Percentiles rank a stretch among this genome's conserved stretches.
These are phyloP conservation scores for Mythimna vitellina DNA, from an alignment of 2,888 invertebrate species.

Conservation along the genomic window DNA sequence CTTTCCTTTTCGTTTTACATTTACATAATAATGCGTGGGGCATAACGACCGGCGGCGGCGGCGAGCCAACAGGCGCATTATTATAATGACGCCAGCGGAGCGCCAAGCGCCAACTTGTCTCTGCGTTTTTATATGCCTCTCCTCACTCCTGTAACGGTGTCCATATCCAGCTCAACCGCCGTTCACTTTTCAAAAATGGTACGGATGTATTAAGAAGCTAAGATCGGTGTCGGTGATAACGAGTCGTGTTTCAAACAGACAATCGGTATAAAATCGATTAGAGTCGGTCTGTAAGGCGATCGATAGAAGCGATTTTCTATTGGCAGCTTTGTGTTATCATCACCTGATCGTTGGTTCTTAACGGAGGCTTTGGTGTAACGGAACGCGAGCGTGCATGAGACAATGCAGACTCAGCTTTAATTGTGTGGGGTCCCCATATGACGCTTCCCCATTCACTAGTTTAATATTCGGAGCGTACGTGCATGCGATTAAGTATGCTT, in stretches of 20 bases:
- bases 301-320: constrained; percentile 47
- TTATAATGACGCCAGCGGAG: constrained; percentile 79
- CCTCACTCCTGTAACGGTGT: constrained; percentile 69
- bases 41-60: constrained; percentile 83
- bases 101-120: constrained; percentile 75
- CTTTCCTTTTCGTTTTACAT: constrained; percentile 87
- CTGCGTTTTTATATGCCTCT: constrained; percentile 71
- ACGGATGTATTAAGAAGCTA: constrained; percentile 61
- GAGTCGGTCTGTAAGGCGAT: constrained; percentile 53
- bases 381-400: constrained; percentile 78
- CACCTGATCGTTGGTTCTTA: constrained; percentile 64
- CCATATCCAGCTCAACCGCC: constrained; percentile 61
- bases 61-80: constrained; percentile 80
- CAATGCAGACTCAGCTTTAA: constrained; percentile 81
- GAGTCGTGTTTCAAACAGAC: constrained; percentile 68
- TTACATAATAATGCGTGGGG: constrained; percentile 89
- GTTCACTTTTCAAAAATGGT: constrained; percentile 62
- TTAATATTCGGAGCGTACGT: constrained; percentile 87
- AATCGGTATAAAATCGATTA: constrained; percentile 65
- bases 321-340: constrained; percentile 63
- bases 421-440: constrained; percentile 86
- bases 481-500: constrained; percentile 88
- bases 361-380: constrained; percentile 72
- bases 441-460: constrained; percentile 86
- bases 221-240: constrained; percentile 71